These are phyloP conservation scores for Siniperca chuatsi DNA, from an alignment of 2,113 vertebrate genomes.

Conservation along the genomic window DNA sequence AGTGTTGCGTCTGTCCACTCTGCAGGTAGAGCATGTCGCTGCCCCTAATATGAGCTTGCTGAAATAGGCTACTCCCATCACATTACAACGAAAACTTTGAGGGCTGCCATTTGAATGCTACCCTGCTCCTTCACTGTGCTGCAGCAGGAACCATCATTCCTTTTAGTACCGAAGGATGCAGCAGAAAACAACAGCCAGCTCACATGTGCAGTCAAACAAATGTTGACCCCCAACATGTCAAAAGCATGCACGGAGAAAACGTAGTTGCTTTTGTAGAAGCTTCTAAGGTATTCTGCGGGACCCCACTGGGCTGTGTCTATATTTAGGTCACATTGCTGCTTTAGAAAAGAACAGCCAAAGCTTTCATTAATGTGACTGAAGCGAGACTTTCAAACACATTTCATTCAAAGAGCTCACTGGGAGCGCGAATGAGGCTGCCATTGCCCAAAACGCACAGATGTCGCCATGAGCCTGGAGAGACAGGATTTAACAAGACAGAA, in stretches of 20 bases:
- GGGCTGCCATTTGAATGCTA: conserved; percentile 4
- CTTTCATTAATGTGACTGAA: conserved; percentile 41
- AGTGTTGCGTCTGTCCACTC: conserved; percentile 20
- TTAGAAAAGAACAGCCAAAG: conserved; percentile 32
- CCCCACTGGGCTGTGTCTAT: conserved; percentile 43
- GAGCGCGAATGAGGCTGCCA: conserved; percentile 7
- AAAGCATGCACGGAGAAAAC: conserved; percentile 38
- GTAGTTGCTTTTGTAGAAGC: conserved; percentile 19
- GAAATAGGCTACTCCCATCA: conserved; percentile 24
- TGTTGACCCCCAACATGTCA: background rate
- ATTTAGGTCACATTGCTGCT: conserved; percentile 58
- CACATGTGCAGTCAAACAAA: background rate
- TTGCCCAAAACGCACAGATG: conserved; percentile 27
- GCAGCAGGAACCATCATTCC: background rate
- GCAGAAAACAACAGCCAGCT: conserved; percentile 6
- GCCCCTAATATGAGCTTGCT: background rate
- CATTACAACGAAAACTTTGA: conserved; percentile 25
- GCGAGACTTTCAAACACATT: conserved; percentile 43
- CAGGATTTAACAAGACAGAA: conserved; percentile 22
- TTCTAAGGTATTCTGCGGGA: conserved; percentile 32
- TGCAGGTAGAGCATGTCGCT: conserved; percentile 36
- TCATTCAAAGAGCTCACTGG: conserved; percentile 40
- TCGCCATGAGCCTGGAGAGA: conserved; percentile 1
- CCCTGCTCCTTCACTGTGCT: background rate
- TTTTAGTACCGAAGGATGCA: background rate